A percentile compares a stretch with the other conserved stretches of the same genome.
phyloP scores from a whole-genome alignment of 2,797 vertebrate species.

The Hybognathus amarus region DNA sequence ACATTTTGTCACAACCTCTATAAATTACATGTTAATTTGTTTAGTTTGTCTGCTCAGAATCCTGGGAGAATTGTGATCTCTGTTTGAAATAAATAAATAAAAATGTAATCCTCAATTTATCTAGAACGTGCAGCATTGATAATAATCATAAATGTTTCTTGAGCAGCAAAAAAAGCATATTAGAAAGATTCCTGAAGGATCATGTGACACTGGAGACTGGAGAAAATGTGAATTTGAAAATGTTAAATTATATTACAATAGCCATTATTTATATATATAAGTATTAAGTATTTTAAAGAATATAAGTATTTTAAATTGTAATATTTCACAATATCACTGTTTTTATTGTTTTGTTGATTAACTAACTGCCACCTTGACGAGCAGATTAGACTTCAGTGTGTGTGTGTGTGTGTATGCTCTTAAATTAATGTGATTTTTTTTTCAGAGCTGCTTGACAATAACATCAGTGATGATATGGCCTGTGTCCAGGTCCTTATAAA shows the following conservation, averaged over 20 bases:
- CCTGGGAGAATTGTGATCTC: not conserved
- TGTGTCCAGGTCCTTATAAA: constrained; percentile 61
- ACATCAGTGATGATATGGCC: constrained; percentile 61
- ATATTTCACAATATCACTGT: not conserved
- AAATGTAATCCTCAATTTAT: too few species aligned
- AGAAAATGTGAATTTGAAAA: not conserved
- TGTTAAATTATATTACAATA: not conserved
- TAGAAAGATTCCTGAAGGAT: not conserved
- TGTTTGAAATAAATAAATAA: not conserved
- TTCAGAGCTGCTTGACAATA: constrained; percentile 62
- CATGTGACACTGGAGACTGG: not conserved
- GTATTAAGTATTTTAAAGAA: not conserved
- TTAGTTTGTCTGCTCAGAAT: not conserved
- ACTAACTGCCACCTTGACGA: not conserved
- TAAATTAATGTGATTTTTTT: not conserved
- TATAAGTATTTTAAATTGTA: not conserved
- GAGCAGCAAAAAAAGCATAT: not conserved
- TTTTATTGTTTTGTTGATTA: not conserved
- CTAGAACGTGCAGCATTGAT: not conserved
- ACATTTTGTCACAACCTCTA: not conserved
- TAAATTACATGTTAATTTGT: not conserved
- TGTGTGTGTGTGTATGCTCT: not conserved
- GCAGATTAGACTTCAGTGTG: not conserved
- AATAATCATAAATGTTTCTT: not conserved
- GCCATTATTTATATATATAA: too few species aligned